A percentile compares a stretch with the other conserved stretches of the same genome.
Evolutionary conservation across 2,797 vertebrate genomes (phyloP).

Genomic region (Myioborus melanocephalus): DNA sequence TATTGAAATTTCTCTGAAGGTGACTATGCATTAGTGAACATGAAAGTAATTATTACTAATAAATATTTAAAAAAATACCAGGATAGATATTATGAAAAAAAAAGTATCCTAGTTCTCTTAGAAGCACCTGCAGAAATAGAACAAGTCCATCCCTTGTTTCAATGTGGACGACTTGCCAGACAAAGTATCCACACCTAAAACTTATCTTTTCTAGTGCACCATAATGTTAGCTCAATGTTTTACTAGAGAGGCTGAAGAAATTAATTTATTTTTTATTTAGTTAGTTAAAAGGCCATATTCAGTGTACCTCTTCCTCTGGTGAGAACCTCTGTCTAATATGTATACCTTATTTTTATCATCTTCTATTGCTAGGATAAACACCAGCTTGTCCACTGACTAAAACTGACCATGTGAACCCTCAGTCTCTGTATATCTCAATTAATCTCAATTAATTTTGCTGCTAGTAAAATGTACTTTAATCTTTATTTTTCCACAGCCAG

Average conservation of each 20-base stretch:
- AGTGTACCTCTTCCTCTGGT: background rate
- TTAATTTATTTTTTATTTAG: background rate
- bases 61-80: background rate
- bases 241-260: conserved; percentile 4
- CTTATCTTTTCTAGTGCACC: background rate
- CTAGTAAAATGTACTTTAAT: background rate
- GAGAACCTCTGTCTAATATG: background rate
- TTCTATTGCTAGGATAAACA: background rate
- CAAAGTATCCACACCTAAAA: background rate
- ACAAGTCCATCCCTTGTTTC: background rate
- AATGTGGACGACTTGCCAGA: background rate
- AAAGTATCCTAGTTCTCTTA: background rate
- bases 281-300: conserved; percentile 2
- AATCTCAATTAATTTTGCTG: background rate
- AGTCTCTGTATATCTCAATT: background rate
- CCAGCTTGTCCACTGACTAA: background rate
- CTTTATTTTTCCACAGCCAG: background rate
- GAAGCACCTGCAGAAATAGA: background rate
- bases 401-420: background rate
- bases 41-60: conserved; percentile 34
- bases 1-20: conserved; percentile 9
- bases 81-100: background rate
- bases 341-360: background rate
- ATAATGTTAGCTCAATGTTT: background rate
- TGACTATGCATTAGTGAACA: background rate